Base-by-base conservation (phyloP, 2,888 invertebrate genomes). In the Xestoiulus laeticollis region DNA sequence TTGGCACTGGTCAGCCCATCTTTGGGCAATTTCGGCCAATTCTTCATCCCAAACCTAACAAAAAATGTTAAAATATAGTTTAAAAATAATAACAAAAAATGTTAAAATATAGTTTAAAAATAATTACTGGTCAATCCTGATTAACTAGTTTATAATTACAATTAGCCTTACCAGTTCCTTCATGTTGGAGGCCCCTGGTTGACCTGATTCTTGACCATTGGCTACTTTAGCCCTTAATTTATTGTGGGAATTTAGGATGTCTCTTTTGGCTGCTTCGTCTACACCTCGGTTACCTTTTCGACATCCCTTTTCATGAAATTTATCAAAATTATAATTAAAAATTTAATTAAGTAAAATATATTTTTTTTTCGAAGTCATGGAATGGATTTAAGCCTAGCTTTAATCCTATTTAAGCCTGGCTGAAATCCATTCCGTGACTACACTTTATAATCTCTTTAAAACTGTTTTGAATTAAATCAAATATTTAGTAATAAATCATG, bases 1-100 rank as follows among this genome's bases (percentile, higher is more conserved):
- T 87, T 91, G 91, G 89, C 91, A 91, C 44, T 90, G 90, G 89
- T 91, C 90, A 14, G 91, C 91, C 90, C 91, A 91, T 44, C 91
- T 89, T 89, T 91, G 91, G 8, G 91, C 91, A 43, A 91, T 90
- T n/a, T 89, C 90, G 2, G 91, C 91, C 87, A 91, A 87, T 88
- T 91, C 91, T 22, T 91, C 90, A 33, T 91, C 90, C 91, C 91
- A 91, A 22, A 83, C 68, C 88, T 88, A 32, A n/a, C 2, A 68
- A 68, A 68, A 38, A 85, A n/a, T 4, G 8, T 4, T 2, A 3
- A 22, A n/a, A 68, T 68, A 8, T 5, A 84, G 5, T 84, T 84
- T 2, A 33, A 85, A 33, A 32, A 8, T 85, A 30, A 85, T 85
- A 8, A 32, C 4, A 38, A 85, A 22, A 30, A 26, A 38, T 43